Percentiles rank a stretch among this genome's conserved stretches.
phyloP scores from a whole-genome alignment of 2,113 vertebrate genomes.

The Pipa parva region DNA sequence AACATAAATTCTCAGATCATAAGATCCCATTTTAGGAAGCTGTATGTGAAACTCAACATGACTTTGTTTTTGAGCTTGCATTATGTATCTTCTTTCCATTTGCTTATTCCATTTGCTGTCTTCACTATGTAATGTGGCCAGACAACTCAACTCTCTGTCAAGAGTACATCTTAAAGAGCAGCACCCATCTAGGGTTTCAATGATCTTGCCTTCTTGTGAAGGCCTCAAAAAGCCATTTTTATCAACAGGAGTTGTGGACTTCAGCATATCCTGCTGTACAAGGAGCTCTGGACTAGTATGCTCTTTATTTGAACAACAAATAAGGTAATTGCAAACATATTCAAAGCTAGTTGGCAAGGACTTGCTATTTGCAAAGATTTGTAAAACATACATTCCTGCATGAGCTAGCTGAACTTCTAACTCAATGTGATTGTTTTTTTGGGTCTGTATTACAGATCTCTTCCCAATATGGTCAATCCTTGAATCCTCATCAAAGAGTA shows the following conservation, averaged over 20 bases:
- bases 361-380: conserved; percentile 40
- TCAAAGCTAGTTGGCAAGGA: conserved; percentile 4
- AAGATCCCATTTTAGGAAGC: conserved; percentile 41
- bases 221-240: conserved; percentile 34
- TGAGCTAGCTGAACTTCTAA: conserved; percentile 38
- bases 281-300: conserved; percentile 24
- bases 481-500: conserved; percentile 10
- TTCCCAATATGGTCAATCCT: conserved; percentile 32
- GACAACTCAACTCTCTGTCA: conserved; percentile 27
- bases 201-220: conserved; percentile 38
- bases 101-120: conserved; percentile 30
- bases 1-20: conserved; percentile 42
- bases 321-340: conserved; percentile 46
- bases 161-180: conserved; percentile 34
- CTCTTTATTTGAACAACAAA: conserved; percentile 38
- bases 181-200: conserved; percentile 39
- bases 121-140: conserved; percentile 28
- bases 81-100: conserved; percentile 40
- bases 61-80: conserved; percentile 28
- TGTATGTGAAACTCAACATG: conserved; percentile 43
- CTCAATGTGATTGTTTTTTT: conserved; percentile 32
- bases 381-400: conserved; percentile 42
- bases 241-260: conserved; percentile 39
- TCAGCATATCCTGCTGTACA: conserved; percentile 31
- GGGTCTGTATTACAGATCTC: conserved; percentile 23